These are phyloP conservation scores for Pollenia amentaria DNA, from an alignment of 2,888 invertebrate species.

Conservation along the genomic window DNA sequence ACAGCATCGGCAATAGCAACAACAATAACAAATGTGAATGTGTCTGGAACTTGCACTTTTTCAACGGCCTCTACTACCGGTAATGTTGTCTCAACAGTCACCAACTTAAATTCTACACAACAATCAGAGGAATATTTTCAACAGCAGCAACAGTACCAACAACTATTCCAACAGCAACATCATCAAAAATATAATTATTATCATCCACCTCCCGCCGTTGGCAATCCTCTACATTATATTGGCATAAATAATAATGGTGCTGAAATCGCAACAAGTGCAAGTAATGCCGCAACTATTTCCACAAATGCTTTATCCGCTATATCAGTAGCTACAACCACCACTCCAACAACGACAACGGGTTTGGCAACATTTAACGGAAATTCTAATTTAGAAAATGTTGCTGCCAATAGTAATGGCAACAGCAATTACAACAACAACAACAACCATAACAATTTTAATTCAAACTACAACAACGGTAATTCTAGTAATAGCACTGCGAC, in stretches of 20 bases:
- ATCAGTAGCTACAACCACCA: conserved; percentile 28
- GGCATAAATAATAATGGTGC: conserved; percentile 4
- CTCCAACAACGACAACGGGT: conserved; percentile 76
- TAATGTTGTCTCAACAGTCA: conserved; percentile 70
- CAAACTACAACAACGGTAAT: conserved; percentile 69
- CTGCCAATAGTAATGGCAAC: conserved; percentile 76
- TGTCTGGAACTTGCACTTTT: conserved; percentile 74
- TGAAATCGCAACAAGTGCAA: conserved; percentile 49
- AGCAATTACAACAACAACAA: conserved; percentile 77
- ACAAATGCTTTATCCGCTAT: conserved; percentile 40
- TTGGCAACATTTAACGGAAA: conserved; percentile 83
- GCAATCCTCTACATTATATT: conserved; percentile 49
- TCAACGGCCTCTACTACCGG: conserved; percentile 59
- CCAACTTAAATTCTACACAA: conserved; percentile 72
- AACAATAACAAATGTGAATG: conserved; percentile 60
- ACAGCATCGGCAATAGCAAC: conserved; percentile 54
- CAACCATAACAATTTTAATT: conserved; percentile 73
- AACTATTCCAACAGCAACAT: conserved; percentile 64
- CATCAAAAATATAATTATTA: conserved; percentile 71
- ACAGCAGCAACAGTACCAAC: conserved; percentile 68
- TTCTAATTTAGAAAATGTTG: conserved; percentile 80
- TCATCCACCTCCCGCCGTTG: conserved; percentile 70
- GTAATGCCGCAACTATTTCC: conserved; percentile 35
- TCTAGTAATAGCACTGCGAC: conserved; percentile 49
- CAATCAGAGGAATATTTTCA: conserved; percentile 54